phyloP scores from a whole-genome alignment of 2,888 invertebrate species.

The Isoperla grammatica region DNA sequence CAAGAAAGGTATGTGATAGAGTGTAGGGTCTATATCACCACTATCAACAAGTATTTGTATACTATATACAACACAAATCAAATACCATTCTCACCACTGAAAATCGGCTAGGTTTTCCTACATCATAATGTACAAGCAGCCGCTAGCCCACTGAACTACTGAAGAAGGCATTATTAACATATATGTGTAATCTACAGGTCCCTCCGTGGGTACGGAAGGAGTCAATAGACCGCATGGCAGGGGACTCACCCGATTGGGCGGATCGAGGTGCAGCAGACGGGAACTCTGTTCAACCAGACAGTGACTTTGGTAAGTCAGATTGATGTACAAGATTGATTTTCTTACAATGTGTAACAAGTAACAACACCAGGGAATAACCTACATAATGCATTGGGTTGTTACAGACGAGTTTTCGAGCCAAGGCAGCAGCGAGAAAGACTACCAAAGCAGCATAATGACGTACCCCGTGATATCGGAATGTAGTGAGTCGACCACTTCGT shows the following conservation, averaged over 20 bases:
- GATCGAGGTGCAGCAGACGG: slow-evolving; percentile 77
- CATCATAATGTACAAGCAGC: too few species aligned
- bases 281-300: slow-evolving; percentile 79
- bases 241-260: slow-evolving; percentile 56
- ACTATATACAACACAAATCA: too few species aligned
- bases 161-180: too few species aligned
- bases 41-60: too few species aligned
- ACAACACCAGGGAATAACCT: too few species aligned
- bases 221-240: slow-evolving; percentile 44
- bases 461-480: slow-evolving; percentile 32
- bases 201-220: slow-evolving; percentile 71
- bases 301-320: slow-evolving; percentile 62
- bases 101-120: too few species aligned
- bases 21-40: too few species aligned
- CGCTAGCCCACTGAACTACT: too few species aligned
- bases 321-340: not conserved
- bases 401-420: slow-evolving; percentile 77
- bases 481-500: slow-evolving; percentile 28
- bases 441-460: slow-evolving; percentile 34
- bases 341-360: too few species aligned
- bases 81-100: too few species aligned
- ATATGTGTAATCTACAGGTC: too few species aligned
- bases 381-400: slow-evolving; percentile 34
- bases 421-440: slow-evolving; percentile 53
- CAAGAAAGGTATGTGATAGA: too few species aligned